Conservation (phyloP, 2,113 vertebrate genomes). For the Antechinus stuartii region DNA sequence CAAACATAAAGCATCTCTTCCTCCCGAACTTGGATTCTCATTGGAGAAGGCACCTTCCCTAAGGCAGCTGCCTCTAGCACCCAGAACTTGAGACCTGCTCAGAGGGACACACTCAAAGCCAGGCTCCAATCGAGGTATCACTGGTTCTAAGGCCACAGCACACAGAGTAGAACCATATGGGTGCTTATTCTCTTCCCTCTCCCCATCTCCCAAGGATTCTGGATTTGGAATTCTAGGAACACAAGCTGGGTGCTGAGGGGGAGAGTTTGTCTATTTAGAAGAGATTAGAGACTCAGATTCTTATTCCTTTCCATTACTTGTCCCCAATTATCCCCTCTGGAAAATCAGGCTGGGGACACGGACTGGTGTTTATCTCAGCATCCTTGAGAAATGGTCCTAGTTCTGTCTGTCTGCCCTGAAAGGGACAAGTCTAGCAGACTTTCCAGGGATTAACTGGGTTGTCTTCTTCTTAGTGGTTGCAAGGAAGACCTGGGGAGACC, state of each 20-base stretch:
- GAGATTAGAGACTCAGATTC: neutral
- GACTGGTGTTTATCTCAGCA: neutral
- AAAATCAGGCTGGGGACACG: constrained; percentile 12
- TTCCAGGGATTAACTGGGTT: neutral
- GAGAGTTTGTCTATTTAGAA: neutral
- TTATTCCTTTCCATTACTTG: neutral
- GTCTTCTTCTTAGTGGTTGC: neutral
- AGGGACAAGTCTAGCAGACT: neutral
- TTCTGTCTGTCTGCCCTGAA: neutral
- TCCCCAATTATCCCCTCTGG: neutral
- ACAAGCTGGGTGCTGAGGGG: neutral
- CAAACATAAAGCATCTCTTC: neutral
- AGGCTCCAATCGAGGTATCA: neutral
- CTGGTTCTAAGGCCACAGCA: neutral
- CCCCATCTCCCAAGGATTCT: neutral
- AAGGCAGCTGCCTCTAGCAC: neutral
- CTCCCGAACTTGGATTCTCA: neutral
- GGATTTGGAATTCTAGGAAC: constrained; percentile 1
- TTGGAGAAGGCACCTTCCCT: neutral
- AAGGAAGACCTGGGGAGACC: neutral
- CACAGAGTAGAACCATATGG: no score
- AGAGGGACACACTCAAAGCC: neutral
- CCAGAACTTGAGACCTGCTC: neutral
- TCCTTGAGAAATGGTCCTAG: constrained; percentile 16
- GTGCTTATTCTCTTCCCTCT: neutral